A percentile compares a stretch with the other conserved stretches of the same genome.
These are phyloP conservation scores for Neoarius graeffei DNA, from an alignment of 2,113 vertebrate genomes.

Conservation along the genomic window DNA sequence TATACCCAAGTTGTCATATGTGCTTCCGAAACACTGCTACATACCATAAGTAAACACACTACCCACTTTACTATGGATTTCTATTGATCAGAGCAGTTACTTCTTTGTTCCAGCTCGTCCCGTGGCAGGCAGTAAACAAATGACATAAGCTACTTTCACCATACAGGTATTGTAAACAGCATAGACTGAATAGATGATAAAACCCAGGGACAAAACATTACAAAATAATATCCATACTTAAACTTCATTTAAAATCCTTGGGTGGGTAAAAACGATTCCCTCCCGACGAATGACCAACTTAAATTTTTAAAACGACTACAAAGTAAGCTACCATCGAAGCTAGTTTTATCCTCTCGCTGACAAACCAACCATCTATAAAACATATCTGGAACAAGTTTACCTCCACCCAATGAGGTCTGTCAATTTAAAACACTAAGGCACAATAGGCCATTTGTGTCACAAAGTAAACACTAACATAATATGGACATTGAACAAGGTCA, in stretches of 20 bases:
- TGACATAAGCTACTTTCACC: conserved; percentile 9
- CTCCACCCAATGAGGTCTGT: neutral
- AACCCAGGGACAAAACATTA: neutral
- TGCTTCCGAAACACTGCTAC: neutral
- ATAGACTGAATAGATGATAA: neutral
- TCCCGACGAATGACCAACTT: neutral
- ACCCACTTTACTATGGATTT: too few species aligned
- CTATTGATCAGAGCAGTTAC: conserved; percentile 2
- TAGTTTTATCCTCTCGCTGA: neutral
- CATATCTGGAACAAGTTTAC: neutral
- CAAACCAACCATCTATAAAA: neutral
- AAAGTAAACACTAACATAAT: neutral
- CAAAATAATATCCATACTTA: neutral
- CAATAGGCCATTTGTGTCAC: neutral
- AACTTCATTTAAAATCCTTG: conserved; percentile 41
- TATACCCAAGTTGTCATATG: neutral
- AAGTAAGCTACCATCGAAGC: neutral
- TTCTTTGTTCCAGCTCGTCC: neutral
- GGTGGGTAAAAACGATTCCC: conserved; percentile 19
- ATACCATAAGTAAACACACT: neutral
- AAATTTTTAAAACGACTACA: neutral
- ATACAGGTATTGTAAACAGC: neutral
- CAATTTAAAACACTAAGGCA: conserved; percentile 23
- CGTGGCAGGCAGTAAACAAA: conserved; percentile 7
- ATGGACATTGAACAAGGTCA: neutral